Conservation (phyloP, 2,113 vertebrate species). For the Burhinus oedicnemus region DNA sequence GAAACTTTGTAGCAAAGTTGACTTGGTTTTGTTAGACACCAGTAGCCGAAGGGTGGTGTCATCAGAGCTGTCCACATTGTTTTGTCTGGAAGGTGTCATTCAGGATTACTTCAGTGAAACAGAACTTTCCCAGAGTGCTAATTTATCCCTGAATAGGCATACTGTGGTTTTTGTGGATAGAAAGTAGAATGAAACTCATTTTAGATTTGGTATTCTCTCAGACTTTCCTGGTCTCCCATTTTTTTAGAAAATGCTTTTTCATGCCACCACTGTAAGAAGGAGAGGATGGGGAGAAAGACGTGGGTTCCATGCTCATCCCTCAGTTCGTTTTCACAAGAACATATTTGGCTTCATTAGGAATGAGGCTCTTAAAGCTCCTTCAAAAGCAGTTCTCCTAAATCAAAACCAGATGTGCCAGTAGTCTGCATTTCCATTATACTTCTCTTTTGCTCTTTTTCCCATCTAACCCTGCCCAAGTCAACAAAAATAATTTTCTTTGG, state of each 20-base stretch:
- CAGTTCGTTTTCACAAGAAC: neutral
- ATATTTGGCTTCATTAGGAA: neutral
- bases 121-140: neutral
- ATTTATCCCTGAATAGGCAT: neutral
- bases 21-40: neutral
- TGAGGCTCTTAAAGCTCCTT: neutral
- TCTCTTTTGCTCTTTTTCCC: neutral
- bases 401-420: conserved; percentile 38
- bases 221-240: neutral
- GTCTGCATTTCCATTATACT: neutral
- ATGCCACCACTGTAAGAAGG: neutral
- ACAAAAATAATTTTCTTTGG: neutral
- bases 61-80: neutral
- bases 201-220: neutral
- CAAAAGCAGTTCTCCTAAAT: conserved; percentile 10
- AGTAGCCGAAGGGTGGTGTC: neutral
- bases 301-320: neutral
- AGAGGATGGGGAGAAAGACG: neutral
- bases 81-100: neutral
- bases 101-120: neutral
- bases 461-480: neutral
- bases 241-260: neutral
- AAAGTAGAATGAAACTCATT: neutral
- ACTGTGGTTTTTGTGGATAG: neutral
- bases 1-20: neutral